phyloP scores from a whole-genome alignment of 2,113 vertebrate genomes.

The Panurus biarmicus region DNA sequence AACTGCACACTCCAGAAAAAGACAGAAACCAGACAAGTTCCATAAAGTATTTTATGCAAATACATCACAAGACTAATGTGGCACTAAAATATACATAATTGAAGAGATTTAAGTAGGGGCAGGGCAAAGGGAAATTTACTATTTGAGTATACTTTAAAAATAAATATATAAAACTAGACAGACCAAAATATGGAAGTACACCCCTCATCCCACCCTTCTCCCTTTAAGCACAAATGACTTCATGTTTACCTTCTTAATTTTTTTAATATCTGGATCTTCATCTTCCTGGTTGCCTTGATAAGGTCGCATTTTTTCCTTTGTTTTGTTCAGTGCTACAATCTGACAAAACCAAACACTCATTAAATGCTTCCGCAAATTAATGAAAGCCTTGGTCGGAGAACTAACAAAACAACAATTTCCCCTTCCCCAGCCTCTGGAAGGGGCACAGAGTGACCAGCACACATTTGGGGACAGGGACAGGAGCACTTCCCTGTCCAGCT shows the following conservation, averaged over 20 bases:
- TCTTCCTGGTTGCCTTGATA: conserved; percentile 89
- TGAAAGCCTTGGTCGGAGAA: background rate
- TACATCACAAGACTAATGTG: background rate
- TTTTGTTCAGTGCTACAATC: conserved; percentile 98
- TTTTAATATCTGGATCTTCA: conserved; percentile 97
- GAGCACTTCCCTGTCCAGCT: background rate
- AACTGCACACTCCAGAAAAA: background rate
- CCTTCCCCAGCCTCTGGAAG: background rate
- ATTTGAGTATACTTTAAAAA: background rate
- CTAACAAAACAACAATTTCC: background rate
- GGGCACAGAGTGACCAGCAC: background rate
- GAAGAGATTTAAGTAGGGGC: background rate
- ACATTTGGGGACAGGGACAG: background rate
- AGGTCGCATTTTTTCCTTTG: conserved; percentile 95
- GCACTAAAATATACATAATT: background rate
- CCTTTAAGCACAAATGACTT: background rate
- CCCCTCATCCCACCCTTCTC: background rate
- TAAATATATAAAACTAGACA: background rate
- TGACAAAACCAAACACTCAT: conserved; percentile 57
- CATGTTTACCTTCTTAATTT: conserved; percentile 92
- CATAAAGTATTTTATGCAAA: background rate
- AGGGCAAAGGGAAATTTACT: background rate
- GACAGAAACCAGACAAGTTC: background rate
- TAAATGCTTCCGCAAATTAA: background rate
- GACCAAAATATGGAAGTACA: background rate